phyloP scores from a whole-genome alignment of 2,797 vertebrate species.

The Sphaeramia orbicularis region DNA sequence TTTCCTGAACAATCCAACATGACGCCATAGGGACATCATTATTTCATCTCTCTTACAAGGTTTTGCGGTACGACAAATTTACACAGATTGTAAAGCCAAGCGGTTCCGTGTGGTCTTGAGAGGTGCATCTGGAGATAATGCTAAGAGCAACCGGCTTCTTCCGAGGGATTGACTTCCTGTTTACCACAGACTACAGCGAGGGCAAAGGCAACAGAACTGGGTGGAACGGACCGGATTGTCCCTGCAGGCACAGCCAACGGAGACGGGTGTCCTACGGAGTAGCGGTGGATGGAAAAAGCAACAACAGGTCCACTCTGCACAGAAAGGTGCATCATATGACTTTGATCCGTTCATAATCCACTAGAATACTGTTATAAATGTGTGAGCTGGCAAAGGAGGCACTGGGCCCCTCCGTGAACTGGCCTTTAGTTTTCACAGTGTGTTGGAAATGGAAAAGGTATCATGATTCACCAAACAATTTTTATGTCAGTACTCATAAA shows the following conservation, averaged over 20 bases:
- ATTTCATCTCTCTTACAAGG: constrained; percentile 65
- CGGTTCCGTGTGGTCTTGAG: constrained; percentile 75
- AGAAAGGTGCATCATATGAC: constrained; percentile 73
- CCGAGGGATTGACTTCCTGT: constrained; percentile 95
- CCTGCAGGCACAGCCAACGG: constrained; percentile 92
- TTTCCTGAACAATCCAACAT: constrained; percentile 73
- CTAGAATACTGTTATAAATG: background rate
- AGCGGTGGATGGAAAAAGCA: constrained; percentile 65
- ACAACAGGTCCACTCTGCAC: constrained; percentile 53
- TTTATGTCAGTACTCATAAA: no score
- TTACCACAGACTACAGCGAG: constrained; percentile 79
- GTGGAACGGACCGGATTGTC: constrained; percentile 95
- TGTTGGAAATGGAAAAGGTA: background rate
- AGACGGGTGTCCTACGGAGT: constrained; percentile 75
- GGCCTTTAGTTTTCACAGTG: background rate
- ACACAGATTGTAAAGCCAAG: constrained; percentile 2
- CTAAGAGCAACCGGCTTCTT: constrained; percentile 95
- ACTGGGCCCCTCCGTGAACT: background rate
- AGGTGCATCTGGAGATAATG: constrained; percentile 82
- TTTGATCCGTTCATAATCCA: background rate
- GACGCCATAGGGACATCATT: constrained; percentile 82
- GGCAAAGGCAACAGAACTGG: constrained; percentile 72
- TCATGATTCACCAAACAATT: no score
- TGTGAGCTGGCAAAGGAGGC: background rate
- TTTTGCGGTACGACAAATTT: constrained; percentile 10